phyloP scores from a whole-genome alignment of 2,797 vertebrate species.

The Halcyon leucocephala region DNA sequence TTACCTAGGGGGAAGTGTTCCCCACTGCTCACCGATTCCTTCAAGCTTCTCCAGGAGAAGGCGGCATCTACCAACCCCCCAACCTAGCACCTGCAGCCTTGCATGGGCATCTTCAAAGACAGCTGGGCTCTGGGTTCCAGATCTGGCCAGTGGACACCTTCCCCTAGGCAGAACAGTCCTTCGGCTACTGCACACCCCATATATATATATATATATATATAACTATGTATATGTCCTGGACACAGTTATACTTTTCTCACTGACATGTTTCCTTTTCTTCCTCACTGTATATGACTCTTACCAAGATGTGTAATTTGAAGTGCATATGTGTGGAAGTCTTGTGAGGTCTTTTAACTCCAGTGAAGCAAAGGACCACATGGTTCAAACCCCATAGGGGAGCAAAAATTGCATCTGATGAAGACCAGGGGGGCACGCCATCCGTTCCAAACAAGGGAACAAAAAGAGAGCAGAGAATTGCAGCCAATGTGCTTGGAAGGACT shows the following conservation, averaged over 20 bases:
- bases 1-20: neutral
- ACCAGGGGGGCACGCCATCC: neutral
- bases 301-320: neutral
- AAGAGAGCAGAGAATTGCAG: neutral
- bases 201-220: too few relatives aligned
- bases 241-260: neutral
- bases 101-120: neutral
- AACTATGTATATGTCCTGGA: neutral
- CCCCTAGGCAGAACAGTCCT: neutral
- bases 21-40: neutral
- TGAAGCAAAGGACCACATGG: neutral
- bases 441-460: neutral
- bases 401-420: neutral
- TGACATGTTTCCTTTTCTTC: neutral
- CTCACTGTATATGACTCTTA: neutral
- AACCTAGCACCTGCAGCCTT: neutral
- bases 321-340: neutral
- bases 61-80: neutral
- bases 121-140: neutral
- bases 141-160: neutral
- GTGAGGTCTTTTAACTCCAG: neutral
- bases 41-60: neutral
- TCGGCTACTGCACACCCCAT: neutral
- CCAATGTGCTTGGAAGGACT: neutral
- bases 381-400: neutral